Percentiles rank a stretch among this genome's conserved stretches.
phyloP scores from a whole-genome alignment of 2,113 vertebrate species.

The Stigmatopora argus region DNA sequence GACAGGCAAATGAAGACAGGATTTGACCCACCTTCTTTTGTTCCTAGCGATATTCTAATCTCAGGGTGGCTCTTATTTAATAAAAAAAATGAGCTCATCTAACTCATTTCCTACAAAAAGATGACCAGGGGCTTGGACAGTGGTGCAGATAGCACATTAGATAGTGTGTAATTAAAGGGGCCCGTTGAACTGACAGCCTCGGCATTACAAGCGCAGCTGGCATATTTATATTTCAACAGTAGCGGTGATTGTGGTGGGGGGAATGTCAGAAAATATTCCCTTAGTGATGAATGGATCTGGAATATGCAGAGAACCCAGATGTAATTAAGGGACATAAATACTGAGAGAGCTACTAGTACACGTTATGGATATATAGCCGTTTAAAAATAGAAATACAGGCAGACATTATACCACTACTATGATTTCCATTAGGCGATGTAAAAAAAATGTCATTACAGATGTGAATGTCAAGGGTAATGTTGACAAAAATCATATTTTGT shows the following conservation, averaged over 20 bases:
- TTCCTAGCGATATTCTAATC: slow-evolving; percentile 28
- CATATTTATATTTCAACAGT: slow-evolving; percentile 49
- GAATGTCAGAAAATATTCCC: slow-evolving; percentile 27
- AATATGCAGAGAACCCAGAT: slow-evolving; percentile 21
- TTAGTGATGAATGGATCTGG: slow-evolving; percentile 51
- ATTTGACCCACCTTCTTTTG: slow-evolving; percentile 31
- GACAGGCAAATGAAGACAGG: slow-evolving; percentile 36
- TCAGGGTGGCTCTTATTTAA: slow-evolving; percentile 45
- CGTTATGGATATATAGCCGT: neutral
- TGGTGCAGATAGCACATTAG: slow-evolving; percentile 46
- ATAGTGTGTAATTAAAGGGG: slow-evolving; percentile 56
- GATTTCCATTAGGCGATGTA: neutral
- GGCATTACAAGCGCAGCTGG: slow-evolving; percentile 36
- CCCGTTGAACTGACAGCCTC: slow-evolving; percentile 20
- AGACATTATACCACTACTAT: slow-evolving; percentile 3
- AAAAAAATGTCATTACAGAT: neutral
- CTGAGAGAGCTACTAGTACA: neutral
- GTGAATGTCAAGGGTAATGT: neutral
- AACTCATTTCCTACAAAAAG: slow-evolving; percentile 46
- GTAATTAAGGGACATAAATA: slow-evolving; percentile 17
- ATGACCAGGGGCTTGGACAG: slow-evolving; percentile 23
- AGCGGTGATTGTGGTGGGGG: neutral
- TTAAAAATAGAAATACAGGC: neutral
- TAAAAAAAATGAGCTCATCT: slow-evolving; percentile 47
- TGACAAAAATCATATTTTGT: neutral